Percentiles rank a stretch among this genome's conserved stretches.
Conservation (phyloP, 2,888 invertebrate genomes). For the Diploptera punctata region DNA sequence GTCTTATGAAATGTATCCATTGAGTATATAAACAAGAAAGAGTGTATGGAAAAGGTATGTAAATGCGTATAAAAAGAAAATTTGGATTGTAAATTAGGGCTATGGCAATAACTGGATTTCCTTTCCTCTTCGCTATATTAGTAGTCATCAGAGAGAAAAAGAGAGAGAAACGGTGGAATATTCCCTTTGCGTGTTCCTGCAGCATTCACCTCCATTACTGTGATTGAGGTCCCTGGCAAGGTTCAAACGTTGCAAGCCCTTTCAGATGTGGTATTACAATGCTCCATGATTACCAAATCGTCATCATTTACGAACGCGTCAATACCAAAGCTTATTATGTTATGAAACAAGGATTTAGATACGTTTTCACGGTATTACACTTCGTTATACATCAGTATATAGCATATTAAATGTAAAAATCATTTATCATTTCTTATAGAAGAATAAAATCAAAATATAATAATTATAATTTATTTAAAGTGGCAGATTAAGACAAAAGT, state of each 20-base stretch:
- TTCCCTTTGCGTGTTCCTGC: background rate
- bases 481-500: too few relatives aligned
- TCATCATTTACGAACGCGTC: background rate
- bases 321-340: background rate
- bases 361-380: background rate
- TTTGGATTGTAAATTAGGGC: constrained; percentile 7
- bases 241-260: background rate
- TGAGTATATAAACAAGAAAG: too few relatives aligned
- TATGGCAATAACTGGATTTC: constrained; percentile 1
- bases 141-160: background rate
- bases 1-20: too few relatives aligned
- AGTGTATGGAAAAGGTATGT: background rate
- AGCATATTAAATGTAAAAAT: background rate
- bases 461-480: too few relatives aligned
- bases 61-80: constrained; percentile 2
- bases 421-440: too few relatives aligned
- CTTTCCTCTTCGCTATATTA: background rate
- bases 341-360: background rate
- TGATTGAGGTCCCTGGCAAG: background rate
- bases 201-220: background rate
- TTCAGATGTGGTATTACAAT: background rate
- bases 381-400: background rate
- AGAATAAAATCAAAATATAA: too few relatives aligned
- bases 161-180: too few relatives aligned
- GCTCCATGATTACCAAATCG: background rate